These are phyloP conservation scores for Recurvirostra avosetta DNA, from an alignment of 2,113 vertebrate species.

Conservation along the genomic window DNA sequence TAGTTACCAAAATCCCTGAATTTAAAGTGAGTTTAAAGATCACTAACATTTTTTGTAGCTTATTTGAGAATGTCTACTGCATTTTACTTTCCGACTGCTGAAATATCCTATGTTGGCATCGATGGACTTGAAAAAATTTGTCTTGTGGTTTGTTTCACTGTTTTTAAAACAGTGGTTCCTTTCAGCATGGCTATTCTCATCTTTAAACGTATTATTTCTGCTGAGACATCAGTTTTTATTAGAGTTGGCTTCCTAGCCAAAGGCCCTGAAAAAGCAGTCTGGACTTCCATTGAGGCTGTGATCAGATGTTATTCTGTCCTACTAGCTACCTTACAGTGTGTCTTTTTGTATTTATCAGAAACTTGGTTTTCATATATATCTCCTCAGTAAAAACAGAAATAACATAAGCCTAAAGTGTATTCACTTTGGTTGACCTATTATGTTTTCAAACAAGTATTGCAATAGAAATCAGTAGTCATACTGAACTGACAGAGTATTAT, in stretches of 20 bases:
- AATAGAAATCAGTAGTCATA: neutral
- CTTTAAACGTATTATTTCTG: conserved; percentile 4
- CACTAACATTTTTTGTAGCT: neutral
- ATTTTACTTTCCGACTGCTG: neutral
- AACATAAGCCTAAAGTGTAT: neutral
- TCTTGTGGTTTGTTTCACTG: neutral
- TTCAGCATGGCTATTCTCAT: neutral
- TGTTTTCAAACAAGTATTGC: neutral
- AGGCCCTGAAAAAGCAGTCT: neutral
- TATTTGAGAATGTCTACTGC: neutral
- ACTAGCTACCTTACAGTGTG: neutral
- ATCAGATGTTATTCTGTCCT: neutral
- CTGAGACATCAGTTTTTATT: conserved; percentile 38
- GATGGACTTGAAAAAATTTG: neutral
- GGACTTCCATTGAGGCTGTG: neutral
- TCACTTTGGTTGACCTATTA: neutral
- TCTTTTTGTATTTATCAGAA: neutral
- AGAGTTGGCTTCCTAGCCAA: neutral
- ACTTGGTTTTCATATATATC: neutral
- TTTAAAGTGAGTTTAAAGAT: neutral
- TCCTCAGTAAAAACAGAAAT: neutral
- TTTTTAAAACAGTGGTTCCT: neutral
- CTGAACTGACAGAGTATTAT: neutral
- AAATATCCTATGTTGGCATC: neutral
- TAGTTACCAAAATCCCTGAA: neutral